phyloP scores from a whole-genome alignment of 2,113 vertebrate species.

The Neolamprologus brichardi region DNA sequence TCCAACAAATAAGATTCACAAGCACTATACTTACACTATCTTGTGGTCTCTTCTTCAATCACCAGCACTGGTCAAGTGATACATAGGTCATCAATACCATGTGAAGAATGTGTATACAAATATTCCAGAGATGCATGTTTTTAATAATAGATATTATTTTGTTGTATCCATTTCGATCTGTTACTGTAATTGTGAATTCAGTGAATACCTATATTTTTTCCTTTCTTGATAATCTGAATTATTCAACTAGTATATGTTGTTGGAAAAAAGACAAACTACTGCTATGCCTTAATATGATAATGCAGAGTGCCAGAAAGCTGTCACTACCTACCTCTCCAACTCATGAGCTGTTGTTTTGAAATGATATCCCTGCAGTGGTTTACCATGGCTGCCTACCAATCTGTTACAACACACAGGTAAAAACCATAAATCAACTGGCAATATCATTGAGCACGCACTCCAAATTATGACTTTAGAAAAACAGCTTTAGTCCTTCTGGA shows the following conservation, averaged over 20 bases:
- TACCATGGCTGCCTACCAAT: neutral
- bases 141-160: slow-evolving; percentile 22
- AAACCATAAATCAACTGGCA: neutral
- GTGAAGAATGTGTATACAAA: slow-evolving; percentile 51
- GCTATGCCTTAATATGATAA: slow-evolving; percentile 34
- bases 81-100: slow-evolving; percentile 43
- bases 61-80: slow-evolving; percentile 62
- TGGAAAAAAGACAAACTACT: slow-evolving; percentile 39
- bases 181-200: slow-evolving; percentile 58
- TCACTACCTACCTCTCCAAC: slow-evolving; percentile 62
- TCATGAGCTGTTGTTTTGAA: slow-evolving; percentile 29
- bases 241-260: slow-evolving; percentile 27
- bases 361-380: neutral
- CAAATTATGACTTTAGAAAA: neutral
- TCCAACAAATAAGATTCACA: neutral
- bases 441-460: neutral
- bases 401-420: neutral
- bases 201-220: slow-evolving; percentile 1
- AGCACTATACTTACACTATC: slow-evolving; percentile 8
- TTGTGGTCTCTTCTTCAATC: slow-evolving; percentile 24
- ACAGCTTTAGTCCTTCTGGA: neutral
- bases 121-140: slow-evolving; percentile 58
- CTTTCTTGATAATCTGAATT: slow-evolving; percentile 28
- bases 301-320: slow-evolving; percentile 27
- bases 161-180: slow-evolving; percentile 26